Base-by-base conservation (phyloP, 2,888 invertebrate species). In the Lepidocyrtoides sp. region DNA sequence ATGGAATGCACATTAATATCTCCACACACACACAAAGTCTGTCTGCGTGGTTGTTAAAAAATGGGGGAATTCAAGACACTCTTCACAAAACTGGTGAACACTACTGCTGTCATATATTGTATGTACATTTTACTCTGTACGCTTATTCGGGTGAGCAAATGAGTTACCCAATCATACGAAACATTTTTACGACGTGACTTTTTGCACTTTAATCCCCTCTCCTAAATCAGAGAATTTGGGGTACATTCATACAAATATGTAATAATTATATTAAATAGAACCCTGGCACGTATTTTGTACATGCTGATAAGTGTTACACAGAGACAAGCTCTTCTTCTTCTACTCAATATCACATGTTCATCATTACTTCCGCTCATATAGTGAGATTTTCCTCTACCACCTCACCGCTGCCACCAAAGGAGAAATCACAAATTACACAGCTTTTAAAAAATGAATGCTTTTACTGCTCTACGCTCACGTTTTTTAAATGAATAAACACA, bases 121-220 rank as follows among this genome's bases (percentile, higher is more conserved):
- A n/a, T n/a, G n/a, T n/a, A n/a, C n/a, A 32, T 5, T 63, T 26
- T 14, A 26, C 0, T 23, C 14, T n/a, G 26, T 2, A 63, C 8
- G 36, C 36, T 12, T 69, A 36, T 36, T 26, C 66, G 17, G 66
- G 23, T 44, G 41, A 12, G 12, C 17, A 20, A 8, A 41, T 69
- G 72, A 72, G 23, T 29, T 60, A 57, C 57, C 44, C 82, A 63
- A 82, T 82, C 57, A 82, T 54, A 81, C 82, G 48, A 66, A 83
- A 66, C 83, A 83, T 83, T 83, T 83, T 83, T n/a, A 83, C 83
- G 63, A 66, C 83, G 48, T 83, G 83, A 83, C 83, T 83, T 66
- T 83, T 83, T 83, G 63, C 63, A 83, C 83, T 83, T 54, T 57
- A 63, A 72, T 82, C 57, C 81, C 29, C 44, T 75, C 36, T 44